Conservation (phyloP, 2,113 vertebrate genomes). For the Cairina moschata region DNA sequence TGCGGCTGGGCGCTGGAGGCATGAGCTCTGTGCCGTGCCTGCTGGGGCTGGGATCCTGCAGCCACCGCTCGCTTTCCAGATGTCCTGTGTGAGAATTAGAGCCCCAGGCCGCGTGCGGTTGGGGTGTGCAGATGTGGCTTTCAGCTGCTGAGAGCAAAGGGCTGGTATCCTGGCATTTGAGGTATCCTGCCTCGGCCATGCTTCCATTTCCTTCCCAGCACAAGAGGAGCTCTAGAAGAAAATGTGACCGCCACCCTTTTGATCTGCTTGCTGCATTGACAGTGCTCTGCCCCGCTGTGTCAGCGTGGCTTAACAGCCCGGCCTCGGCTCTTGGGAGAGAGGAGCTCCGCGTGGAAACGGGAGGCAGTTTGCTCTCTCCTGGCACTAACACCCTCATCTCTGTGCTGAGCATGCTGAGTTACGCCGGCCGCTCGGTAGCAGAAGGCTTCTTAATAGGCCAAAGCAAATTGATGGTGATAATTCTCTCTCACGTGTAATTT, state of each 20-base stretch:
- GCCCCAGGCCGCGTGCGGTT: not conserved
- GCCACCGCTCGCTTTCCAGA: not conserved
- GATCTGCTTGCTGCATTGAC: not conserved
- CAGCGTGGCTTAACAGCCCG: not conserved
- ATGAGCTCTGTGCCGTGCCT: not conserved
- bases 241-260: slow-evolving; percentile 16
- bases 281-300: not conserved
- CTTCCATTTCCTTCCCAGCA: slow-evolving; percentile 24
- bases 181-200: not conserved
- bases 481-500: not conserved
- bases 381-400: not conserved
- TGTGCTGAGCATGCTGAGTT: not conserved
- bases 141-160: slow-evolving; percentile 26
- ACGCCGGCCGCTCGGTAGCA: not conserved
- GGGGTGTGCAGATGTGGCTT: slow-evolving; percentile 30
- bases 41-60: not conserved
- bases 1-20: not conserved
- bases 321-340: not conserved
- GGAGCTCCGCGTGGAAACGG: not conserved
- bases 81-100: not conserved
- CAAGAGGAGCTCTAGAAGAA: not conserved
- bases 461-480: not conserved
- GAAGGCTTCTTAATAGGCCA: not conserved
- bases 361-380: not conserved
- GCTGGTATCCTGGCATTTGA: slow-evolving; percentile 23